Evolutionary conservation across 1,140 invertebrate species (phyloP).

Genomic region (Zaprionus africanus): DNA sequence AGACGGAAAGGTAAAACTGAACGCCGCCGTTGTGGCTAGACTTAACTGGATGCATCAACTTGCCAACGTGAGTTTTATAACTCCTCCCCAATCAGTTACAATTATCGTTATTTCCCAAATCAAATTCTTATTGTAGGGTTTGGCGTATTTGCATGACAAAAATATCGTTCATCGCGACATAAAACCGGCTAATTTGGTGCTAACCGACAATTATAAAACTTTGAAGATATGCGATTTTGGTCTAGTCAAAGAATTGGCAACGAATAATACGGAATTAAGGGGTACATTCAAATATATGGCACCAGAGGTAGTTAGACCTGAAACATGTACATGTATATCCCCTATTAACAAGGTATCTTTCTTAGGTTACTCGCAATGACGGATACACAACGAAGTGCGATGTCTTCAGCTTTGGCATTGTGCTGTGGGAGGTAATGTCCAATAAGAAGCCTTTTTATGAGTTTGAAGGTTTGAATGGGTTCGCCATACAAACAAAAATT

Average conservation of each 20-base stretch:
- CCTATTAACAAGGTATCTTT: not conserved
- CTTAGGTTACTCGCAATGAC: not conserved
- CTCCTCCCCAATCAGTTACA: no score
- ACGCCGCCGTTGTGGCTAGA: not conserved
- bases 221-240: not conserved
- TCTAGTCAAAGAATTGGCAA: not conserved
- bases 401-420: not conserved
- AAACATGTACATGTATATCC: not conserved
- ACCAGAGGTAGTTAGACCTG: not conserved
- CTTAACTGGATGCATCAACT: constrained; percentile 15
- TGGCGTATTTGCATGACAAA: not conserved
- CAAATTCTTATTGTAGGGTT: not conserved
- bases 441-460: not conserved
- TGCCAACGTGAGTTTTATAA: constrained; percentile 5
- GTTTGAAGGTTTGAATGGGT: no score
- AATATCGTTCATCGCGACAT: not conserved
- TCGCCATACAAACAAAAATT: no score
- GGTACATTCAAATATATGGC: not conserved
- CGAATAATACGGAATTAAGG: not conserved
- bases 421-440: not conserved
- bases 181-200: not conserved
- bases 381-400: not conserved
- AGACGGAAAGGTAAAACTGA: not conserved
- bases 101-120: no score
- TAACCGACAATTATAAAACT: not conserved